Conservation (phyloP, 2,113 vertebrate species). For the Erpornis zantholeuca region DNA sequence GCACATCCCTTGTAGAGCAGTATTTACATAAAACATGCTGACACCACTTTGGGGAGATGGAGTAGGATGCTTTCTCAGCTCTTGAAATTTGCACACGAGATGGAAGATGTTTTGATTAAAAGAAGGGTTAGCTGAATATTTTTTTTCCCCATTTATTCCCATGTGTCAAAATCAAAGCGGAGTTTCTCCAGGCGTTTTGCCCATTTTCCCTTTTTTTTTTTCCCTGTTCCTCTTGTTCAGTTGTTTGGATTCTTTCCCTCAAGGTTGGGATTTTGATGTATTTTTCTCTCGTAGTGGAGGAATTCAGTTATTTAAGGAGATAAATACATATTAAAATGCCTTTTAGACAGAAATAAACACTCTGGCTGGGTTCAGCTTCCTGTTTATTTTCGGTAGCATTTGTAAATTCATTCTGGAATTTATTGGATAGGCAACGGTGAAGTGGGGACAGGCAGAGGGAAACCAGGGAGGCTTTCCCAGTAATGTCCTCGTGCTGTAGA, state of each 20-base stretch:
- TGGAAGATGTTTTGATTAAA: conserved; percentile 55
- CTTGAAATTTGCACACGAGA: conserved; percentile 45
- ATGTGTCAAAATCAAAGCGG: conserved; percentile 52
- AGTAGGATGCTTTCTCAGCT: conserved; percentile 54
- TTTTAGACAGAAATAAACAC: neutral
- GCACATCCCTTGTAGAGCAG: neutral
- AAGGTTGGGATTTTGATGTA: neutral
- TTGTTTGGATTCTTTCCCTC: neutral
- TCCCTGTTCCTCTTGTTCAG: neutral
- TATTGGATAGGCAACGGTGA: neutral
- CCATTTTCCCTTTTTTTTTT: neutral
- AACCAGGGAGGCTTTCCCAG: neutral
- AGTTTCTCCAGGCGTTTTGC: conserved; percentile 19
- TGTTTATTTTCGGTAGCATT: neutral
- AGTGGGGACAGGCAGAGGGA: neutral
- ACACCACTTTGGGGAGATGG: conserved; percentile 12
- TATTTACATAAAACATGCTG: conserved; percentile 52
- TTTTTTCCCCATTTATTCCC: conserved; percentile 26
- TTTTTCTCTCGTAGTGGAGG: neutral
- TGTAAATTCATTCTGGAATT: neutral
- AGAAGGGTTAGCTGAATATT: neutral
- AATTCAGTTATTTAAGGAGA: neutral
- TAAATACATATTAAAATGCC: neutral
- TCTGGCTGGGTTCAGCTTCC: neutral
- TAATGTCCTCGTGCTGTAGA: neutral